Evolutionary conservation across 1,140 invertebrate species (phyloP), one percentile per base, ranked within the genome.

Genomic region (Drosophila bocki): DNA sequence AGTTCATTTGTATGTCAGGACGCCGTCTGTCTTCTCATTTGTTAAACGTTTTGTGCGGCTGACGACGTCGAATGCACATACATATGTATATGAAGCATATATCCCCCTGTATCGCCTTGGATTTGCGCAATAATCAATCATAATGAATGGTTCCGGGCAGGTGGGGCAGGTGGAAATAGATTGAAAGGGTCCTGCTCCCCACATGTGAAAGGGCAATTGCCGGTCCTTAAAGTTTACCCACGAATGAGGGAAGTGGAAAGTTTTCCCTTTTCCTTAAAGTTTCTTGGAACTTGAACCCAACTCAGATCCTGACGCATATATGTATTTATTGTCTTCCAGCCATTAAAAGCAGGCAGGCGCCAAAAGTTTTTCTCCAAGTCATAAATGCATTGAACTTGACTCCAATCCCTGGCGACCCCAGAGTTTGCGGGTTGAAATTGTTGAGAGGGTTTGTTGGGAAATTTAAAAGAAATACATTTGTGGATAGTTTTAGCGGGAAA

Each of bases 41-140:
- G 86, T 76, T 86, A 91, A 91, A 86, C 81, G 81, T 71, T 70
- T 75, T 67, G 69, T 78, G 79, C 47, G 74, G 58, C 71, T 54
- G 57, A 51, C 54, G 68, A 61, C 61, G 59, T 44, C 32, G 64
- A 35, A 44, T 32, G 12, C 29, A 64, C 44, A 26, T 63, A 62
- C 56, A 67, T 50, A 57, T 63, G 26, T 29, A 22, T 62, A 57
- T 42, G 59, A 69, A 17, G 41, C 3, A 19, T 22, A 54, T 39
- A 54, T 22, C 57, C 32, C 26, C 48, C 50, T 58, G 37, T 53
- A 71, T 80, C 45, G 53, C 45, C 35, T 65, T 65, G 75, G 68
- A 74, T 74, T 74, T 74, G 37, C 68, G 69, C 70, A 74, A 79
- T 90, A 90, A 90, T 90, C 86, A 90, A 90, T 91, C 85, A 90